These are phyloP conservation scores for Aphidius ervi DNA, from an alignment of 1,140 invertebrate genomes.

Conservation along the genomic window DNA sequence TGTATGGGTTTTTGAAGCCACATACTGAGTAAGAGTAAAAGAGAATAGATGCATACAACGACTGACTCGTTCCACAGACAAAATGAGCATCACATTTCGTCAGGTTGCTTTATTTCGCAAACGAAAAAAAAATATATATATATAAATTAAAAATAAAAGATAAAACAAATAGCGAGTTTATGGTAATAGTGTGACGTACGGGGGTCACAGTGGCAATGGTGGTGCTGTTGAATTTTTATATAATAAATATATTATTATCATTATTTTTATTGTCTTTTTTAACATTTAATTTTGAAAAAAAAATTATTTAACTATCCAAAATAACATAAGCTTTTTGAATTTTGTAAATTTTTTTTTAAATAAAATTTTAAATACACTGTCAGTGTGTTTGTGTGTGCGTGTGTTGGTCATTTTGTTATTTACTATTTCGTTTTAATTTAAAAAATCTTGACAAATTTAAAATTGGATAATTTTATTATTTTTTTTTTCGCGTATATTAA, in stretches of 20 bases:
- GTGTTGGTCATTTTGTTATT: too few relatives aligned
- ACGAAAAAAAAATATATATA: too few relatives aligned
- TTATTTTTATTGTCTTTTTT: neutral
- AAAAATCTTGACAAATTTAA: too few relatives aligned
- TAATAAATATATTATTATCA: too few relatives aligned
- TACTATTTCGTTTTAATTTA: too few relatives aligned
- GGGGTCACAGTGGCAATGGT: slow-evolving; percentile 15
- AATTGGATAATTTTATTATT: too few relatives aligned
- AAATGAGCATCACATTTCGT: slow-evolving; percentile 15
- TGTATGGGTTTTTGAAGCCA: neutral
- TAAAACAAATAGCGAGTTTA: slow-evolving; percentile 5
- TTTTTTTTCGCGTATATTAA: too few relatives aligned
- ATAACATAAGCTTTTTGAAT: too few relatives aligned
- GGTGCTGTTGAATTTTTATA: slow-evolving; percentile 9
- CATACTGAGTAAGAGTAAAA: neutral
- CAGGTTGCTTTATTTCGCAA: neutral
- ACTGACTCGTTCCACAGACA: neutral
- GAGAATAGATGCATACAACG: slow-evolving; percentile 6
- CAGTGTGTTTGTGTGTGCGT: too few relatives aligned
- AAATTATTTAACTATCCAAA: too few relatives aligned
- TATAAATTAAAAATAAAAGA: neutral
- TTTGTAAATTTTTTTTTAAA: too few relatives aligned
- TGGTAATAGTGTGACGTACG: slow-evolving; percentile 1
- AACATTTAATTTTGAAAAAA: neutral
- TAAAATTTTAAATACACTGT: too few relatives aligned